Base-by-base conservation (phyloP, 2,113 vertebrate species). In the Oryctolagus cuniculus region DNA sequence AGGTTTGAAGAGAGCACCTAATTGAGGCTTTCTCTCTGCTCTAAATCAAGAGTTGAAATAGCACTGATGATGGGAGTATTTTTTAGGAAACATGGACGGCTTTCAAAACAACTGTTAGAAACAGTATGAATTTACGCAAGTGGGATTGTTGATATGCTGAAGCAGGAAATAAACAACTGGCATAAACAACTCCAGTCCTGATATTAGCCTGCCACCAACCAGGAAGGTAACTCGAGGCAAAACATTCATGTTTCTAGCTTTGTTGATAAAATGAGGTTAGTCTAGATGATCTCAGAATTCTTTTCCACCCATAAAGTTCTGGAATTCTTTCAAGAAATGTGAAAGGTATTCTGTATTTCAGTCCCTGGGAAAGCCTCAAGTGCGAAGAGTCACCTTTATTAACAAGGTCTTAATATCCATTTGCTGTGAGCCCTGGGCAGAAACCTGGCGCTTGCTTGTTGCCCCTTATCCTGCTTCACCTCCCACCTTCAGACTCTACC, bases 1-100 rank as follows among this genome's bases (percentile, higher is more conserved):
- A 95, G 51, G 55, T 73, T 93, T 89, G 86, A 83, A 90, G 49
- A 96, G 69, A 81, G 61, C 29, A 82, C 25, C 64, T 87, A 90
- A 96, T 74, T 97, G 88, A 96, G 84, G 87, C 81, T 97, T 93
- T 96, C 75, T 93, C 72, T 95, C 66, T 80, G 72, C 84, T 81
- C 8, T 89, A 93, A 92, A 87, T 97, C 63, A 93, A 84, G 61
- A 90, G 73, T 11, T 94, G 36, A 94, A 92, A 92, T 61, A 74
- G 49, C 36, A 67, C 12, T 92, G 85, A 77, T 73, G 93, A 95
- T 25, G 16, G 16, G 36, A 75, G 63, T 89, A 72, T 49, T 91
- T 85, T 64, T 55, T 67, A 84, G 31, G 49, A 80, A 90, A 67
- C 34, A 17, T 69, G 72, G 80, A 67, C 17, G 10, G 51, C 38